Evolutionary conservation across 2,888 invertebrate species (phyloP), one percentile per base, ranked within the genome.

Genomic region (Osmoderma eremita): DNA sequence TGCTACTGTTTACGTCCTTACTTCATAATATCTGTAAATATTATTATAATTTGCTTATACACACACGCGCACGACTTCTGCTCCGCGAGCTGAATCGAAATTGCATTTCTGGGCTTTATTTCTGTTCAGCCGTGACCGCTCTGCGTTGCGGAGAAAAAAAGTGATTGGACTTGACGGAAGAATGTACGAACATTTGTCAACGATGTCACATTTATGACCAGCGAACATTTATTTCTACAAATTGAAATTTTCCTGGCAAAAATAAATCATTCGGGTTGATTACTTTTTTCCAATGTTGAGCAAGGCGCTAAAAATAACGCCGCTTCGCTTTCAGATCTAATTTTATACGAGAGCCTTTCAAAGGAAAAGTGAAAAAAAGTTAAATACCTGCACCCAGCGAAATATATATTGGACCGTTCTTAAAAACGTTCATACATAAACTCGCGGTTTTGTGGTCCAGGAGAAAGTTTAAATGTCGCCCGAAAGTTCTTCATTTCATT

Each of bases 161-260:
- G 41, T 56, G 15, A 42, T 56, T 22, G 42, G 20, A 56, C 56
- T 56, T 20, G 56, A 41, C 41, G 42, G 56, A 61, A 61, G 58
- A 61, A 61, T 61, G 58, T 24, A 45, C 45, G 15, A 36, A 61
- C 58, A 61, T 61, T 45, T 48, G 30, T 45, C 58, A 61, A 61
- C 58, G 58, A 30, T 45, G 58, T 45, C 58, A 48, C 24, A 18
- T 48, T 30, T 45, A 61, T 61, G 15, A 61, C 30, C 58, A 10
- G 30, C 45, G 48, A 61, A 61, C 58, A 61, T 61, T 53, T 61
- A 61, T 61, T 61, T 61, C 30, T 48, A 45, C 58, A 61, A 61
- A 61, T 61, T 61, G 45, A 61, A 61, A 61, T 45, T 61, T 45
- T 45, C 24, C 58, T 45, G 45, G 45, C 36, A 45, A 30, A 61